A percentile compares a stretch with the other conserved stretches of the same genome.
phyloP scores from a whole-genome alignment of 2,113 vertebrate species.

The Archilochus colubris region DNA sequence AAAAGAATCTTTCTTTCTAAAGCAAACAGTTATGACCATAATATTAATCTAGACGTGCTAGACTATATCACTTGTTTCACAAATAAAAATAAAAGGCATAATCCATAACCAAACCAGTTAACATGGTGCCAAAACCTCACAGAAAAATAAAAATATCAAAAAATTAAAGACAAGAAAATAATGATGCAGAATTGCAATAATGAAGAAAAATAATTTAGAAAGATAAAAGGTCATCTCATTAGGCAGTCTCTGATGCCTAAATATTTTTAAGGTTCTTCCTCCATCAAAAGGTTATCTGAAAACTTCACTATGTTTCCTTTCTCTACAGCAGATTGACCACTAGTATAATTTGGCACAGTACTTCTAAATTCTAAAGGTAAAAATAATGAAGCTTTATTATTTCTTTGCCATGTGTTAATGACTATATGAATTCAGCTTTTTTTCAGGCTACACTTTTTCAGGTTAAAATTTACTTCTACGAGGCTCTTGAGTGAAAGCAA shows the following conservation, averaged over 20 bases:
- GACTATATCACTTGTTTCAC: neutral
- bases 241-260: neutral
- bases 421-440: neutral
- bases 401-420: neutral
- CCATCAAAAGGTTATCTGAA: neutral
- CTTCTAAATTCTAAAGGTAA: neutral
- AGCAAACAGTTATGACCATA: neutral
- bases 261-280: neutral
- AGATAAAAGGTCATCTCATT: neutral
- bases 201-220: neutral
- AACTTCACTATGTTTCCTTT: neutral
- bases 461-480: neutral
- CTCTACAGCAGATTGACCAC: neutral
- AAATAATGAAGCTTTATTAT: neutral
- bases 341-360: neutral
- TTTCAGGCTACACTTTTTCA: neutral
- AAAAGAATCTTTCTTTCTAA: neutral
- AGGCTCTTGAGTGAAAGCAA: neutral
- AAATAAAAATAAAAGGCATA: neutral
- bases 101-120: neutral
- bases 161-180: accelerated
- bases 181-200: neutral
- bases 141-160: neutral
- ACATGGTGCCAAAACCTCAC: neutral
- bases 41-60: accelerated